phyloP scores from a whole-genome alignment of 2,113 vertebrate genomes.

The Salvelinus alpinus region DNA sequence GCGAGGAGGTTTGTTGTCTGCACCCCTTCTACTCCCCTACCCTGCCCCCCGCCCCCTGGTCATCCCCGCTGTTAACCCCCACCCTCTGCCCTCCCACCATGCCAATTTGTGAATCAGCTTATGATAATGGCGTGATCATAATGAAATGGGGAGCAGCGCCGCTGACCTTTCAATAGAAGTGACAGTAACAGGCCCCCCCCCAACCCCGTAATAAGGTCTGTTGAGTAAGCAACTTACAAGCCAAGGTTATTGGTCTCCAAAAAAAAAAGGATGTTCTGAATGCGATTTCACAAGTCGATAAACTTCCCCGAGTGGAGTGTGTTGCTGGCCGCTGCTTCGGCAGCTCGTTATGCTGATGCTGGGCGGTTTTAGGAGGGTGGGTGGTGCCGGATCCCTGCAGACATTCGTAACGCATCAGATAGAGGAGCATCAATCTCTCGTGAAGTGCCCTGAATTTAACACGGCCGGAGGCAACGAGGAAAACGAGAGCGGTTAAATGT shows the following conservation, averaged over 20 bases:
- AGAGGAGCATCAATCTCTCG: constrained; percentile 67
- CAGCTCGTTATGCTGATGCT: constrained; percentile 58
- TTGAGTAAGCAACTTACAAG: constrained; percentile 79
- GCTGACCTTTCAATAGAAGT: constrained; percentile 72
- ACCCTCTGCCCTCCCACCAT: constrained; percentile 31
- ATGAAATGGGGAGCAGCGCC: constrained; percentile 57
- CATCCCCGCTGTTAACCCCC: constrained; percentile 8
- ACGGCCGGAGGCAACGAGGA: constrained; percentile 27
- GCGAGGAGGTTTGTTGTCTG: not conserved
- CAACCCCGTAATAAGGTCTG: constrained; percentile 71
- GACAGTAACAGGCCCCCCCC: constrained; percentile 36
- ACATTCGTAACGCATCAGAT: constrained; percentile 62
- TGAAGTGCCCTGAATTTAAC: constrained; percentile 46
- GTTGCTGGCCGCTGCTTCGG: constrained; percentile 11
- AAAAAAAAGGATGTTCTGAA: constrained; percentile 54
- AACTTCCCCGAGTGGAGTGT: constrained; percentile 46
- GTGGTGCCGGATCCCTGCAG: constrained; percentile 32
- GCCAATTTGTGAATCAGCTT: constrained; percentile 74
- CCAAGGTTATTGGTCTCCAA: constrained; percentile 61
- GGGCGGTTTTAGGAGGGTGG: constrained; percentile 50
- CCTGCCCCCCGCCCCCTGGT: constrained; percentile 14
- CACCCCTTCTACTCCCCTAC: not conserved
- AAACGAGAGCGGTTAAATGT: not conserved
- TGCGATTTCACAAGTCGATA: constrained; percentile 74
- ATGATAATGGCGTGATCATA: constrained; percentile 71